These are phyloP conservation scores for Leucophenga montana DNA, from an alignment of 2,888 invertebrate genomes.

Conservation along the genomic window DNA sequence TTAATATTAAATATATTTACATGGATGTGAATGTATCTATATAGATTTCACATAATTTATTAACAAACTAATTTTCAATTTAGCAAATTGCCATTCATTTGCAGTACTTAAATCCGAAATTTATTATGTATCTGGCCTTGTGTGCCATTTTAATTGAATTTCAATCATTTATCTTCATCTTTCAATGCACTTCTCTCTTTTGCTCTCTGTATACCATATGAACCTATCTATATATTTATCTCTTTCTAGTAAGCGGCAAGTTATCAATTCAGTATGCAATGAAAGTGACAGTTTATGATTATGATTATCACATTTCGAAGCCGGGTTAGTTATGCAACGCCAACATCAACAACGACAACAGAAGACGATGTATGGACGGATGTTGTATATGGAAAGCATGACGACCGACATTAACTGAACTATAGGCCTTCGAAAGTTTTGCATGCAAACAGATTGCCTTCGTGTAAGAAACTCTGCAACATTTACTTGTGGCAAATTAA, in stretches of 20 bases:
- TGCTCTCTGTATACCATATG: not conserved
- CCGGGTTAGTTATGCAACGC: slow-evolving; percentile 12
- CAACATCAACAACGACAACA: slow-evolving; percentile 27
- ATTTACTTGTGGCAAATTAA: slow-evolving; percentile 61
- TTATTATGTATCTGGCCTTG: too few species aligned
- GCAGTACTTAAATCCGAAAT: too few species aligned
- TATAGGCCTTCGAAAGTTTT: not conserved
- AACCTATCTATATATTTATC: not conserved
- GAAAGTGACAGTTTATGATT: slow-evolving; percentile 26
- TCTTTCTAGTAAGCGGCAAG: not conserved
- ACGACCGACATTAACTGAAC: not conserved
- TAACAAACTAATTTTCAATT: too few species aligned
- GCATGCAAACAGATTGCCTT: slow-evolving; percentile 36
- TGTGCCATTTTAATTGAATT: too few species aligned
- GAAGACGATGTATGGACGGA: slow-evolving; percentile 35
- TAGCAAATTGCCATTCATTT: too few species aligned
- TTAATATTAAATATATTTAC: too few species aligned
- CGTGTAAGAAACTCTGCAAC: slow-evolving; percentile 39
- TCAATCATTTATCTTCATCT: too few species aligned
- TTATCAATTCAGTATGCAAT: not conserved
- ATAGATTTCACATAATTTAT: too few species aligned
- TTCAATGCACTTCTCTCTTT: not conserved
- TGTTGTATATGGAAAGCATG: slow-evolving; percentile 12
- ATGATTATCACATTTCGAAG: slow-evolving; percentile 18
- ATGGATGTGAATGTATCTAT: too few species aligned